Conservation (phyloP, 2,113 vertebrate species). For the Bos taurus region DNA sequence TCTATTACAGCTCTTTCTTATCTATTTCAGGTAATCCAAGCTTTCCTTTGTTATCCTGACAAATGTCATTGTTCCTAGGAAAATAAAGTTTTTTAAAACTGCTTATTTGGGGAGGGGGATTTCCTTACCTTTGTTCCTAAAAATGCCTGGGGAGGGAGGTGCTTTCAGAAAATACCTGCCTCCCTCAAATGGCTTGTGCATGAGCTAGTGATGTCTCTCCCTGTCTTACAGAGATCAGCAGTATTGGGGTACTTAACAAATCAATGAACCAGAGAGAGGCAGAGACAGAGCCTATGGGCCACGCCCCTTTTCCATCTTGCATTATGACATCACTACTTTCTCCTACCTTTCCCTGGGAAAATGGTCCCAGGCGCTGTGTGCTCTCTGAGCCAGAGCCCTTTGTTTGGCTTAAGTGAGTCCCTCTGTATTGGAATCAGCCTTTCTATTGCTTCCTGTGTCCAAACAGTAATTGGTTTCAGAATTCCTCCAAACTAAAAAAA, state of each 20-base stretch:
- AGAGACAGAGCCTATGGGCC: conserved; percentile 37
- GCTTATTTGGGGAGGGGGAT: conserved; percentile 43
- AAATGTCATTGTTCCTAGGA: conserved; percentile 77
- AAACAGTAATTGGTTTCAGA: background rate
- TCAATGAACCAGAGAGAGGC: background rate
- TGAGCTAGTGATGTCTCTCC: conserved; percentile 67
- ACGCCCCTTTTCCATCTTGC: background rate
- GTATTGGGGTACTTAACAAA: background rate
- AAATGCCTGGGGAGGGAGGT: conserved; percentile 72
- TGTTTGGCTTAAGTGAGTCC: background rate
- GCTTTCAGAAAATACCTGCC: conserved; percentile 69
- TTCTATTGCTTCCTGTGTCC: background rate
- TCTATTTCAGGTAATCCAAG: conserved; percentile 80
- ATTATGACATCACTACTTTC: conserved; percentile 33
- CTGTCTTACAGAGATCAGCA: conserved; percentile 43
- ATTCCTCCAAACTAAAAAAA: background rate
- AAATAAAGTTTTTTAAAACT: conserved; percentile 63
- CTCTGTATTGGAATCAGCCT: background rate
- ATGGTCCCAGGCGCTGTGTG: background rate
- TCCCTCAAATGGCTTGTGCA: conserved; percentile 64
- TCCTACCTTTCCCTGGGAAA: background rate
- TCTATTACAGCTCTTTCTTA: conserved; percentile 76
- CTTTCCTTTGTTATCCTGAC: conserved; percentile 77
- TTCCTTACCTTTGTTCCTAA: conserved; percentile 76
- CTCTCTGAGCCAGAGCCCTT: background rate